These are phyloP conservation scores for Mastigias papua DNA, from an alignment of 30 jellyfish, hydroid and myxozoan species.

Conservation along the genomic window DNA sequence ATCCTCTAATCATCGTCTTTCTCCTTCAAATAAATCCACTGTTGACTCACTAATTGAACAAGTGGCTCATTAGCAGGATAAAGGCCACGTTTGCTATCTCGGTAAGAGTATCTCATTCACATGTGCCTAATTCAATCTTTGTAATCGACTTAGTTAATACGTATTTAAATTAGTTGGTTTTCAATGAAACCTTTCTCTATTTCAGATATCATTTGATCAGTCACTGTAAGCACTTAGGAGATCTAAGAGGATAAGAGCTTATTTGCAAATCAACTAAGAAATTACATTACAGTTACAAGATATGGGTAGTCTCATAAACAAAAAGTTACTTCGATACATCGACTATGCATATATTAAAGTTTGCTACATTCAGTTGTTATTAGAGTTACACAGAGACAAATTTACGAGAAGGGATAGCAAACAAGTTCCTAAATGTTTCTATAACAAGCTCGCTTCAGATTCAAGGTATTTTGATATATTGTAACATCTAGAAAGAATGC, in stretches of 20 bases:
- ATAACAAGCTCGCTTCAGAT: no score
- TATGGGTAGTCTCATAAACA: no score
- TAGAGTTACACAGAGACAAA: no score
- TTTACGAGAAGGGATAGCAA: no score
- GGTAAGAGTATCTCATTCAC: conserved; percentile 1
- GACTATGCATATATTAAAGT: no score
- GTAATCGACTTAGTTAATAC: background rate
- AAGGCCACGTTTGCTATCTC: background rate
- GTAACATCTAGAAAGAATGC: no score
- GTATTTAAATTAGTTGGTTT: background rate
- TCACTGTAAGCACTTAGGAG: background rate
- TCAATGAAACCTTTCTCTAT: background rate
- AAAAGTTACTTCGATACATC: no score
- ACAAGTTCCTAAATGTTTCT: no score
- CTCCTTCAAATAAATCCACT: background rate
- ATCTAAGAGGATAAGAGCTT: background rate
- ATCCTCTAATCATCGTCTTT: background rate
- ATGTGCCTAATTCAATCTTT: background rate
- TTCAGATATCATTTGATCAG: background rate
- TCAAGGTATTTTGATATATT: no score
- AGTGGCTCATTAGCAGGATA: background rate
- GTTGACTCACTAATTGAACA: background rate
- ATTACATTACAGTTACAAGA: no score
- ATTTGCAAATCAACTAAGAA: background rate
- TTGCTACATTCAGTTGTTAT: no score